Evolutionary conservation across 2,888 invertebrate species (phyloP), one percentile per base, ranked within the genome.

Genomic region (Cataglyphis rosenhaueri): DNA sequence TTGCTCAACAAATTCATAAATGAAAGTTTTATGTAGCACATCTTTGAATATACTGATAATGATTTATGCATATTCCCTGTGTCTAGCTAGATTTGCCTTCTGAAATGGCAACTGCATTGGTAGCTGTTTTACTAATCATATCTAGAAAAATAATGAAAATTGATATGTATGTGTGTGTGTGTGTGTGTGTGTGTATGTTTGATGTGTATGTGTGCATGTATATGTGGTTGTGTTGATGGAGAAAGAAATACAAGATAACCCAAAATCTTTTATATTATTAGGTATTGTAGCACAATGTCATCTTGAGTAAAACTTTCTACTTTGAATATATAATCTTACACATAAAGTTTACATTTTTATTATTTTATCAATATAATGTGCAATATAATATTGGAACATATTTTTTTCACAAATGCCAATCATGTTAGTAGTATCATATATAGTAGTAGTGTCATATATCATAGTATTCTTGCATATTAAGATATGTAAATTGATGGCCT

Each of bases 341-440:
- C 57, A 41, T 62, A 61, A 75, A 81, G 38, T 59, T 76, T 65
- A 21, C 66, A 41, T 21, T 25, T 25, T 25, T 25, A 25, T 25
- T 25, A 25, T 25, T 48, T 78, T 81, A 55, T 41, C 52, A 21
- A 70, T 55, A 48, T 61, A 61, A 41, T 64, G 68, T 62, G 79
- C 82, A 71, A 81, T 85, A 87, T 83, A 25, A 25, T 65, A 25
- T 61, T 87, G 62, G 44, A 81, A 87, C 81, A 81, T 79, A 82
- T 82, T 87, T 78, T 87, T 87, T 87, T 86, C 85, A n/a, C 38
- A 64, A 64, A 64, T 64, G 15, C 38, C 38, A 55, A 55, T 66
- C 25, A 3, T 65, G 10, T 21, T n/a, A 65, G 52, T 52, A 8
- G 21, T 21, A 21, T 21, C 21, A 21, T 21, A 21, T 21, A 21